A percentile compares a stretch with the other conserved stretches of the same genome.
Evolutionary conservation across 2,888 invertebrate species (phyloP).

Genomic region (Drosophila histrio): DNA sequence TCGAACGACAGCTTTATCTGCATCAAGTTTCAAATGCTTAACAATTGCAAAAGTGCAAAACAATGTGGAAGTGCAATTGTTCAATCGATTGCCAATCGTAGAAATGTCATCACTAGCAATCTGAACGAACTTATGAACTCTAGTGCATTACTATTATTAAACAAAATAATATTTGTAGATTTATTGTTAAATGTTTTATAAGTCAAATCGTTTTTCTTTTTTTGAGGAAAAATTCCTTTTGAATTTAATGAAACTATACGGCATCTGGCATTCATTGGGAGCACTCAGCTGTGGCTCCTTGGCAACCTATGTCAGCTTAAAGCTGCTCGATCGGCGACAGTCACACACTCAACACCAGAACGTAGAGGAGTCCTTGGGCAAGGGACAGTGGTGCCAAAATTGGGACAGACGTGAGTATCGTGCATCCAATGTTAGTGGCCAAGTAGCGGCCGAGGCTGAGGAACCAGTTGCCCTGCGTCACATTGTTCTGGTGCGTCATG

Average conservation of each 20-base stretch:
- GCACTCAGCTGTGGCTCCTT: conserved; percentile 59
- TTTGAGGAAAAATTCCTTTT: background rate
- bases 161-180: background rate
- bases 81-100: conserved; percentile 17
- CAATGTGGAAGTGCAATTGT: conserved; percentile 12
- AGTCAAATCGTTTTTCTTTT: conserved; percentile 16
- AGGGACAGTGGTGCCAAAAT: conserved; percentile 91
- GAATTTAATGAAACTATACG: conserved; percentile 36
- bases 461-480: conserved; percentile 87
- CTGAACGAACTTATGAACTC: background rate
- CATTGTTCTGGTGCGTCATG: conserved; percentile 95
- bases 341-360: background rate
- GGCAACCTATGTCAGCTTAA: conserved; percentile 44
- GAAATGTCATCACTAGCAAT: background rate
- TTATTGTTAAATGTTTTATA: background rate
- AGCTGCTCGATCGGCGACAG: conserved; percentile 31
- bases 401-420: conserved; percentile 94
- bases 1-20: conserved; percentile 15
- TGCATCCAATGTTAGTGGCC: conserved; percentile 84
- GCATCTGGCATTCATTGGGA: conserved; percentile 42
- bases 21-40: conserved; percentile 19
- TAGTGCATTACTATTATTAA: background rate
- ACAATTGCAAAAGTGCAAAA: conserved; percentile 8
- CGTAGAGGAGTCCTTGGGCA: conserved; percentile 33
- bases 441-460: conserved; percentile 85